These are phyloP conservation scores for Diuraphis noxia DNA, from an alignment of 1,140 invertebrate species.

Conservation along the genomic window DNA sequence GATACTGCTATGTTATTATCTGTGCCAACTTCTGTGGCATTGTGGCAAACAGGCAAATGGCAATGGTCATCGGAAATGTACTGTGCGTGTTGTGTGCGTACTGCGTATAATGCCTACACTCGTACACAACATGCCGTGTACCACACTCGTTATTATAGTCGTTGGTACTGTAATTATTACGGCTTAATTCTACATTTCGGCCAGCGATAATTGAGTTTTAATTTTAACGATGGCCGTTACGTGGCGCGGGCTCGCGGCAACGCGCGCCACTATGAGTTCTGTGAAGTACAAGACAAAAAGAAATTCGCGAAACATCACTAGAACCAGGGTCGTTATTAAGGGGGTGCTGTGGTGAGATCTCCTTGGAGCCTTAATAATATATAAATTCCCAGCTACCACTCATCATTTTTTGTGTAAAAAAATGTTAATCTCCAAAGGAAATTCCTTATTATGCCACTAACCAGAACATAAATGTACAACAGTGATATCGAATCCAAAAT, in stretches of 20 bases:
- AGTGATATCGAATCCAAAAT: background rate
- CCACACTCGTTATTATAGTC: too few relatives aligned
- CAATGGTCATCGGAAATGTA: background rate
- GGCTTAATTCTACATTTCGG: background rate
- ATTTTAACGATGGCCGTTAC: background rate
- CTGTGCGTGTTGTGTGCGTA: background rate
- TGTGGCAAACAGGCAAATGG: too few relatives aligned
- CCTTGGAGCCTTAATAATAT: too few relatives aligned
- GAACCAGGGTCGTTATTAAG: too few relatives aligned
- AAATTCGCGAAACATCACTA: background rate
- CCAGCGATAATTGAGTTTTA: background rate
- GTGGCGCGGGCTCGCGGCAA: background rate
- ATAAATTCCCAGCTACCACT: too few relatives aligned
- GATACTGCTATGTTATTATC: background rate
- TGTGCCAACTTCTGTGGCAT: background rate
- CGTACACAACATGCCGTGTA: too few relatives aligned
- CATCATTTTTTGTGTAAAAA: too few relatives aligned
- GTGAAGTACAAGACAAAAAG: background rate
- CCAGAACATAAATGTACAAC: too few relatives aligned
- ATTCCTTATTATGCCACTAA: too few relatives aligned
- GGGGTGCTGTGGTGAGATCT: too few relatives aligned
- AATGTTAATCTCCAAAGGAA: too few relatives aligned
- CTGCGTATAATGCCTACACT: background rate
- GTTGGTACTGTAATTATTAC: background rate
- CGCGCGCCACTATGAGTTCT: background rate